Base-by-base conservation (phyloP, 2,113 vertebrate species). In the Tympanuchus pallidicinctus region DNA sequence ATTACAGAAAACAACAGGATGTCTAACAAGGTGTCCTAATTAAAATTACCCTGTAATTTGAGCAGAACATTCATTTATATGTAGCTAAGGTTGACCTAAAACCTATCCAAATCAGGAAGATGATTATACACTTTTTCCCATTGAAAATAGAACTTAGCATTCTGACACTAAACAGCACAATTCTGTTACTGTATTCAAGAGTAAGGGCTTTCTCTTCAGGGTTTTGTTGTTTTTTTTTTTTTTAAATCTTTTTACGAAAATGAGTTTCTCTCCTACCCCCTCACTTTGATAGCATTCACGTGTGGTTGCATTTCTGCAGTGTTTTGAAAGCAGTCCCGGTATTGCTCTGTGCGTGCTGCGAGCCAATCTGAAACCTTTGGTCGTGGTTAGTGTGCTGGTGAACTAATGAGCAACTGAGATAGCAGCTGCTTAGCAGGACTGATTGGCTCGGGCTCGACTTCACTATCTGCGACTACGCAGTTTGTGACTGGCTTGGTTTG, bases 1-100 rank as follows among this genome's bases (percentile, higher is more conserved):
- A 94, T 97, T 97, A 96, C 95, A 91, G 83, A 92, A 90, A 96
- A 94, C 91, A 95, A 94, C 95, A 90, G 91, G 93, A 94, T 96
- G 92, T 94, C 89, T 92, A 97, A 79, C 88, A 94, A 79, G 89
- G 88, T 95, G 91, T 91, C 95, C 91, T 95, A 97, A 96, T 96
- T 96, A 95, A 95, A 92, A 95, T 96, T 91, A 90, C 83, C 82
- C 90, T 94, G 85, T 93, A 91, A 97, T 97, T 93, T 94, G 91
- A 95, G 90, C 85, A 93, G 94, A 95, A 92, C 84, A 87, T 93
- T 90, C 36, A 84, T 96, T 94, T 90, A 56, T 93, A 70, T 95
- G 93, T 95, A 94, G 94, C 88, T 93, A 92, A 95, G 65, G 63
- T 86, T 94, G 95, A 95, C 94, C 96, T 95, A 95, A 96, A 94